phyloP scores from a whole-genome alignment of 2,888 invertebrate genomes.

The Tuta absoluta region DNA sequence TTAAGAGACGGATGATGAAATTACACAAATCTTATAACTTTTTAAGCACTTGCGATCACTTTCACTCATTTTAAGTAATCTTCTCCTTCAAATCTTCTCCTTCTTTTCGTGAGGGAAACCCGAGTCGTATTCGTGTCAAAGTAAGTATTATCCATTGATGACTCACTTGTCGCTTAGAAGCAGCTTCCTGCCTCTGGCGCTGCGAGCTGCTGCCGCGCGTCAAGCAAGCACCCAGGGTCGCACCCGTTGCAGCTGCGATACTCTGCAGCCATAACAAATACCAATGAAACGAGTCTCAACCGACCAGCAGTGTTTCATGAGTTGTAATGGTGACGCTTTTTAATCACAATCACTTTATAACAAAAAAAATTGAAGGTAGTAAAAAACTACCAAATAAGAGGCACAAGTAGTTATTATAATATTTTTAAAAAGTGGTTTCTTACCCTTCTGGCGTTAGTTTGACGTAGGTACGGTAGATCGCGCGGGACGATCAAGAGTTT shows the following conservation, averaged over 20 bases:
- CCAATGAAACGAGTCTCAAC: background rate
- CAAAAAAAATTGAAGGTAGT: no score
- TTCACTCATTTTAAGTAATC: no score
- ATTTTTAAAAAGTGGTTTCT: slow-evolving; percentile 33
- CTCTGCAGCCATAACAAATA: slow-evolving; percentile 51
- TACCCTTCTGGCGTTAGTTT: slow-evolving; percentile 79
- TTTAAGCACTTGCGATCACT: no score
- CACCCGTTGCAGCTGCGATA: slow-evolving; percentile 80
- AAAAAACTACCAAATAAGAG: background rate
- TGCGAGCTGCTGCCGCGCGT: slow-evolving; percentile 81
- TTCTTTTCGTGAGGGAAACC: no score
- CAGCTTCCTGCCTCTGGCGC: slow-evolving; percentile 79
- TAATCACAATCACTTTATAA: no score
- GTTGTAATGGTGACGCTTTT: no score
- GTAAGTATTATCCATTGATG: no score
- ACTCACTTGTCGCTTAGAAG: slow-evolving; percentile 74
- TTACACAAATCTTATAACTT: no score
- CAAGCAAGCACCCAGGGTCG: slow-evolving; percentile 80
- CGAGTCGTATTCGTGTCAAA: no score
- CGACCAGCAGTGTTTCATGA: no score
- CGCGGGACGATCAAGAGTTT: slow-evolving; percentile 75
- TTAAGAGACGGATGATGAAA: no score
- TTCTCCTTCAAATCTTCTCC: no score
- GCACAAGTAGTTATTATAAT: background rate
- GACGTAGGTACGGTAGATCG: slow-evolving; percentile 76